phyloP scores from a whole-genome alignment of 2,797 vertebrate genomes.

The Acestrorhynchus altus region DNA sequence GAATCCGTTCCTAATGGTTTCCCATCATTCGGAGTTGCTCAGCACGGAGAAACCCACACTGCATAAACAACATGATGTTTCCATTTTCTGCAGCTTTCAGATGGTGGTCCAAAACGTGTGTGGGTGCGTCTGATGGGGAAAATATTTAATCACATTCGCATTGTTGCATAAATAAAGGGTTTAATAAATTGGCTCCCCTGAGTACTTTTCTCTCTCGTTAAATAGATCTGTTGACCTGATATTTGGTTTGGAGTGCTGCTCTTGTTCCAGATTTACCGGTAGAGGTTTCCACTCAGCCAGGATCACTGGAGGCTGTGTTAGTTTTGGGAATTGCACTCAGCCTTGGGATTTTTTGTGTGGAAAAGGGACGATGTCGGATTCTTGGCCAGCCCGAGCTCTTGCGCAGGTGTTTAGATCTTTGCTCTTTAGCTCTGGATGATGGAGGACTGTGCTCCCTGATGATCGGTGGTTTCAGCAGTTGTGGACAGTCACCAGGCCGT shows the following conservation, averaged over 20 bases:
- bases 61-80: slow-evolving; percentile 43
- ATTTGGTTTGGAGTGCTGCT: slow-evolving; percentile 21
- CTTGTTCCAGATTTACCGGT: slow-evolving; percentile 12
- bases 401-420: slow-evolving; percentile 31
- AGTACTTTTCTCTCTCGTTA: slow-evolving; percentile 25
- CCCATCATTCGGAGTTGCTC: slow-evolving; percentile 19
- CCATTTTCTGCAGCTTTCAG: slow-evolving; percentile 40
- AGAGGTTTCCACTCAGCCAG: not conserved
- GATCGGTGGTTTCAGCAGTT: slow-evolving; percentile 10
- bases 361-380: not conserved
- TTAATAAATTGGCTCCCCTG: slow-evolving; percentile 34
- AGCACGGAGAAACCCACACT: not conserved
- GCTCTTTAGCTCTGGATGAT: not conserved
- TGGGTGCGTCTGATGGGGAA: slow-evolving; percentile 27
- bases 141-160: slow-evolving; percentile 41
- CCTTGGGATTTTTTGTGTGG: slow-evolving; percentile 22
- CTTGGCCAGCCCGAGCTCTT: not conserved
- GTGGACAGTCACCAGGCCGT: not conserved
- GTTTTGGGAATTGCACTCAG: slow-evolving; percentile 18
- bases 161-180: slow-evolving; percentile 37
- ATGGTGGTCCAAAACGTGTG: slow-evolving; percentile 45
- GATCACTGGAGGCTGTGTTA: not conserved
- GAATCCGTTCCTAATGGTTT: slow-evolving; percentile 32
- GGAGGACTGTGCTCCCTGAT: slow-evolving; percentile 1
- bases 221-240: slow-evolving; percentile 40